These are phyloP conservation scores for Bolborhynchus lineola DNA, from an alignment of 2,113 vertebrate genomes.

Conservation along the genomic window DNA sequence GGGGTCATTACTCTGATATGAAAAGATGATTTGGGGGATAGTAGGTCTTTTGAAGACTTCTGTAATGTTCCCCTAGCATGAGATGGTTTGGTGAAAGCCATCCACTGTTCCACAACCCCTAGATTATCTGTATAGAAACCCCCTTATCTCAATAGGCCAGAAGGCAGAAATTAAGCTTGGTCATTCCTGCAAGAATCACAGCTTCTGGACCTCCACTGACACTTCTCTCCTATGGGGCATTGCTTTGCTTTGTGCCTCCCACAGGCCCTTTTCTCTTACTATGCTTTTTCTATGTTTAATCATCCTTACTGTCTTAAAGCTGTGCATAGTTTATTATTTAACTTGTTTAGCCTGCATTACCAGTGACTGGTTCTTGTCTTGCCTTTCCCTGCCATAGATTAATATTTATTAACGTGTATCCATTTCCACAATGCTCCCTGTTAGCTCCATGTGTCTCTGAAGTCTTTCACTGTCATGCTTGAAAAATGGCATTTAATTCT, in stretches of 20 bases:
- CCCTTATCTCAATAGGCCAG: neutral
- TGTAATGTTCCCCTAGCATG: neutral
- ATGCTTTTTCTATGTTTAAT: conserved; percentile 48
- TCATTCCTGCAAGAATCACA: neutral
- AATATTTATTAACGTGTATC: conserved; percentile 38
- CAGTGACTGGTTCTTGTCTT: conserved; percentile 35
- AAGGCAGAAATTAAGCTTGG: neutral
- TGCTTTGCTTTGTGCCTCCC: conserved; percentile 2
- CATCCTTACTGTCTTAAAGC: conserved; percentile 50
- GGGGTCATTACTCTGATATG: neutral
- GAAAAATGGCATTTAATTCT: neutral
- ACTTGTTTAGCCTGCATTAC: conserved; percentile 37
- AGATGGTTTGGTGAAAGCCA: neutral
- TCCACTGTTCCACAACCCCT: neutral
- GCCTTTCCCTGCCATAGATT: conserved; percentile 32
- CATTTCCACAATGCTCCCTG: neutral
- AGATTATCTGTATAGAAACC: neutral
- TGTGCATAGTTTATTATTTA: conserved; percentile 13
- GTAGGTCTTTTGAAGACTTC: neutral
- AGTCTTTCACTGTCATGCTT: neutral
- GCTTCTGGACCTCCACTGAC: neutral
- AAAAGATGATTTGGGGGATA: neutral
- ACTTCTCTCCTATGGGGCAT: neutral
- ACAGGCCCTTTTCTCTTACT: conserved; percentile 1
- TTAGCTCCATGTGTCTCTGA: neutral